These are phyloP conservation scores for Corvus cornix DNA, from an alignment of 2,113 vertebrate genomes.

Conservation along the genomic window DNA sequence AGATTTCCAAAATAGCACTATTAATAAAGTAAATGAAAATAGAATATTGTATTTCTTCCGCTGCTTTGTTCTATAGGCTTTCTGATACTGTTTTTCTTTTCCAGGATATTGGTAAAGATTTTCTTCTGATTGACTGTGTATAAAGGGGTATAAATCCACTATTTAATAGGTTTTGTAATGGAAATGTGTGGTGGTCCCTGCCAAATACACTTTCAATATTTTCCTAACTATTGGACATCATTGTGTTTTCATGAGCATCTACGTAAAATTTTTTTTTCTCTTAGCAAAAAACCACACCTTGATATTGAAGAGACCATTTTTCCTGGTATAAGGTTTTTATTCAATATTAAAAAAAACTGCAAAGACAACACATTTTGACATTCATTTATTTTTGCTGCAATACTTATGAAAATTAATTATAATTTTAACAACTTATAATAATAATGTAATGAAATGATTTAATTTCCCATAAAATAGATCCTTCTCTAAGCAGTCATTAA, in stretches of 20 bases:
- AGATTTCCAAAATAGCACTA: not conserved
- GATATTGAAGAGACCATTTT: not conserved
- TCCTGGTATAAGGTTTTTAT: not conserved
- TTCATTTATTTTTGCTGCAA: slow-evolving; percentile 17
- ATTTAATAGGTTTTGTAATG: not conserved
- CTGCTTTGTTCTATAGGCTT: not conserved
- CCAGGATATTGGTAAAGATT: not conserved
- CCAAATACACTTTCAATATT: not conserved
- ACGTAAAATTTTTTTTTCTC: not conserved
- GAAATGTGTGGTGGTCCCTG: not conserved
- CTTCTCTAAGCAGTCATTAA: slow-evolving; percentile 26
- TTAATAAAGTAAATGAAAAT: not conserved
- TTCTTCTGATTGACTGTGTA: not conserved
- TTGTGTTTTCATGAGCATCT: not conserved
- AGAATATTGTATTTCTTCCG: not conserved
- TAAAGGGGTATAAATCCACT: not conserved
- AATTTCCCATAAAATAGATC: not conserved
- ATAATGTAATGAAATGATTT: slow-evolving; percentile 8
- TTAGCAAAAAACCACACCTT: not conserved
- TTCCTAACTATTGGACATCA: not conserved
- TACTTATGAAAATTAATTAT: slow-evolving; percentile 49
- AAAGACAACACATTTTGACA: slow-evolving; percentile 43
- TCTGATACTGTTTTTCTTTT: not conserved
- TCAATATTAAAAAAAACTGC: slow-evolving; percentile 32
- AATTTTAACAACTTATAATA: slow-evolving; percentile 22